Evolutionary conservation across 2,797 vertebrate genomes (phyloP).

Genomic region (Molossus molossus): DNA sequence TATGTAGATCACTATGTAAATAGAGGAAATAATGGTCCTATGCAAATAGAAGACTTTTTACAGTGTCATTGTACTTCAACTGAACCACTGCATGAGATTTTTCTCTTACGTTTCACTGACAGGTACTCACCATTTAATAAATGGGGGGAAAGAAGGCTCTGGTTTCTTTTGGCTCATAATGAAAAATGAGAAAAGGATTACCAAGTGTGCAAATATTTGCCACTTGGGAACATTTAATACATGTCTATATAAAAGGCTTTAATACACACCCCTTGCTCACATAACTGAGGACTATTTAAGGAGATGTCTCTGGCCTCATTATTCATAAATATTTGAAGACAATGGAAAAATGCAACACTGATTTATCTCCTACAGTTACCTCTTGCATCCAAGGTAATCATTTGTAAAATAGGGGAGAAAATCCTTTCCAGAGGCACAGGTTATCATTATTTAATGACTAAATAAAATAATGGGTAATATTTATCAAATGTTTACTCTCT

Average conservation of each 20-base stretch:
- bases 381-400: slow-evolving; percentile 40
- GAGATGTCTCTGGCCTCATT: slow-evolving; percentile 41
- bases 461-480: slow-evolving; percentile 21
- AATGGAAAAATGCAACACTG: background rate
- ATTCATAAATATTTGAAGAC: slow-evolving; percentile 52
- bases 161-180: slow-evolving; percentile 62
- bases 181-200: slow-evolving; percentile 73
- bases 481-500: slow-evolving; percentile 5
- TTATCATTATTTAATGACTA: slow-evolving; percentile 43
- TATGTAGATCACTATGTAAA: background rate
- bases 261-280: slow-evolving; percentile 2
- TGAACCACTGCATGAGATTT: background rate
- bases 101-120: slow-evolving; percentile 44
- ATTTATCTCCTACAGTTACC: slow-evolving; percentile 30
- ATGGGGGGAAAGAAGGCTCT: slow-evolving; percentile 15
- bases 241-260: slow-evolving; percentile 20
- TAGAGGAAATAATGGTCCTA: background rate
- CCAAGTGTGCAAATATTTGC: slow-evolving; percentile 75
- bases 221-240: slow-evolving; percentile 39
- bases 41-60: slow-evolving; percentile 44
- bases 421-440: slow-evolving; percentile 40
- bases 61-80: background rate
- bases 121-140: slow-evolving; percentile 65
- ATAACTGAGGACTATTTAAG: slow-evolving; percentile 63
- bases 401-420: slow-evolving; percentile 37